phyloP scores from a whole-genome alignment of 2,888 invertebrate genomes.

The Drosophila infuscata region DNA sequence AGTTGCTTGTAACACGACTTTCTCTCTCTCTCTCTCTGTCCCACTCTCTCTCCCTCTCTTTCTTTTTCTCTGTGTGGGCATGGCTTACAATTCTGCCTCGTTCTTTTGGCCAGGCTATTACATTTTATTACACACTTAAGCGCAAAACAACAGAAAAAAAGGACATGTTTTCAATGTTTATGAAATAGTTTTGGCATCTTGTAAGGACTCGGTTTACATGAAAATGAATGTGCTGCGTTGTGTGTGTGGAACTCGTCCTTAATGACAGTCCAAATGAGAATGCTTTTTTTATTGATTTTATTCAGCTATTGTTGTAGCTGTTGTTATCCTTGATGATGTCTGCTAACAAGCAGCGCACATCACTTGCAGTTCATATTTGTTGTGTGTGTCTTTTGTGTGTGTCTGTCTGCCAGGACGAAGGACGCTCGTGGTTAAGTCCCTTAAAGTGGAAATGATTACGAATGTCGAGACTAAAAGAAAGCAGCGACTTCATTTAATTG shows the following conservation, averaged over 20 bases:
- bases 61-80: constrained; percentile 1
- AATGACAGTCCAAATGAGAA: constrained; percentile 41
- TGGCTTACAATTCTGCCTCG: constrained; percentile 16
- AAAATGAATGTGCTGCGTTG: constrained; percentile 9
- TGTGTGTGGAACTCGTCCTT: constrained; percentile 1
- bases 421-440: constrained; percentile 14
- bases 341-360: constrained; percentile 55
- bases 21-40: background rate
- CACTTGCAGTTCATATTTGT: constrained; percentile 54
- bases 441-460: constrained; percentile 11
- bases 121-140: constrained; percentile 33
- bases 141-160: constrained; percentile 20
- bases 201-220: constrained; percentile 28
- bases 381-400: constrained; percentile 37
- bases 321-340: constrained; percentile 50
- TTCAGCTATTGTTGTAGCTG: constrained; percentile 18
- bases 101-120: constrained; percentile 23
- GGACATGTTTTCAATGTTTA: constrained; percentile 12
- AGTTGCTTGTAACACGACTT: constrained; percentile 22
- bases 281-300: constrained; percentile 51
- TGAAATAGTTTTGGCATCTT: constrained; percentile 35
- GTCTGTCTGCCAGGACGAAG: constrained; percentile 6
- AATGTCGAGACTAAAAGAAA: constrained; percentile 23
- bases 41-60: background rate
- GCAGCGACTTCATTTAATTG: constrained; percentile 33